Conservation (phyloP, 2,888 invertebrate genomes). For the Drosophila maculinotata region DNA sequence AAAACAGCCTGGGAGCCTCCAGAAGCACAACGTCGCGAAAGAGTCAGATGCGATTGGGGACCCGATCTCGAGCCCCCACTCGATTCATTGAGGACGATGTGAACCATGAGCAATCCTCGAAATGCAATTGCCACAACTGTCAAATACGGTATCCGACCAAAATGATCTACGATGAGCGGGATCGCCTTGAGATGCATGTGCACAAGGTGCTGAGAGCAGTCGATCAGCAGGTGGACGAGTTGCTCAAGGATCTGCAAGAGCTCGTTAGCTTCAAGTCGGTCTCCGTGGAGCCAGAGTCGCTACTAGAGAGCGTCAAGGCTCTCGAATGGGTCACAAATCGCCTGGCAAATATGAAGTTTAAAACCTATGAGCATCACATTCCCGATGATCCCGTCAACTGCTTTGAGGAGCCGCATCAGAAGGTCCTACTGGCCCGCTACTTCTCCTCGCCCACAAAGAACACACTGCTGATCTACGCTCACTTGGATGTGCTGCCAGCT, state of each 20-base stretch:
- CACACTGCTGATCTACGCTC: slow-evolving; percentile 50
- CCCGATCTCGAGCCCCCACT: fast-evolving
- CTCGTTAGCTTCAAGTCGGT: slow-evolving; percentile 37
- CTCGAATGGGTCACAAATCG: slow-evolving; percentile 38
- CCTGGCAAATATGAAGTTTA: slow-evolving; percentile 35
- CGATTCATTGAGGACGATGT: not conserved
- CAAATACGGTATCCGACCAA: not conserved
- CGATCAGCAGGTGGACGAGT: not conserved
- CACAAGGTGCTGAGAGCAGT: slow-evolving; percentile 2
- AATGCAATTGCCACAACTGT: slow-evolving; percentile 25
- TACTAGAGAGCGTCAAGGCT: slow-evolving; percentile 21
- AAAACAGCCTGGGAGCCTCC: not conserved
- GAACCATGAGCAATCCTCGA: fast-evolving
- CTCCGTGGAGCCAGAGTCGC: slow-evolving; percentile 25
- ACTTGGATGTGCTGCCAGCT: slow-evolving; percentile 52
- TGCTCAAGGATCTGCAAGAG: slow-evolving; percentile 18
- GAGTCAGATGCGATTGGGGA: not conserved
- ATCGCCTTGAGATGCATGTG: not conserved
- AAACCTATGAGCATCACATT: slow-evolving; percentile 9
- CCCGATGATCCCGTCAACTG: slow-evolving; percentile 11
- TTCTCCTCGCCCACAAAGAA: slow-evolving; percentile 55
- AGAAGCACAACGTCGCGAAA: not conserved
- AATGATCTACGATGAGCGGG: not conserved
- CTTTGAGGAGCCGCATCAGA: slow-evolving; percentile 16
- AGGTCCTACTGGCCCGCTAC: slow-evolving; percentile 53